Conservation (phyloP, 2,888 invertebrate species). For the Rotaria macrura region DNA sequence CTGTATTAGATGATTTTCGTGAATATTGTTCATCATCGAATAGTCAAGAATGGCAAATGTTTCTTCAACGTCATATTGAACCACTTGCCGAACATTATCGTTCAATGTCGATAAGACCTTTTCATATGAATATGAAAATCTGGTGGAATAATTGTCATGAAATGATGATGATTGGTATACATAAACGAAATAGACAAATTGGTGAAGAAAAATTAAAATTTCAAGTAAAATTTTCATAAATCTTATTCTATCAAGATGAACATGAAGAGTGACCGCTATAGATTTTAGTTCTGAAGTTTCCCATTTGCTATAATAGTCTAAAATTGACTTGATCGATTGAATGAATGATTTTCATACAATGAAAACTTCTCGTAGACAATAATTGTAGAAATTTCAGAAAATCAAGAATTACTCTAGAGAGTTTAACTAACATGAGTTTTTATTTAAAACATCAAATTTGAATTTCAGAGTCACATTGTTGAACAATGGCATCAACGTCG, state of each 20-base stretch:
- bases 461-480: constrained; percentile 52
- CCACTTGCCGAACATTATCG: constrained; percentile 56
- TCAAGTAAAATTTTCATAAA: constrained; percentile 48
- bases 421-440: too few relatives aligned
- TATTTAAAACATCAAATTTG: too few relatives aligned
- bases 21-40: background rate
- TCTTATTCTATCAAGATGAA: too few relatives aligned
- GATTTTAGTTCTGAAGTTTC: too few relatives aligned
- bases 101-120: constrained; percentile 51
- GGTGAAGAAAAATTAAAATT: constrained; percentile 55
- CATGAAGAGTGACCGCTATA: too few relatives aligned
- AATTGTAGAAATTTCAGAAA: too few relatives aligned
- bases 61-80: constrained; percentile 49
- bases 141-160: constrained; percentile 60
- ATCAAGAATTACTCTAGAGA: too few relatives aligned
- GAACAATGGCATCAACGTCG: constrained; percentile 45
- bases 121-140: constrained; percentile 50
- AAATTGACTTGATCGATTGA: too few relatives aligned
- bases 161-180: constrained; percentile 55
- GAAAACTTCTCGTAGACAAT: too few relatives aligned
- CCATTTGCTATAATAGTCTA: too few relatives aligned
- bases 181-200: constrained; percentile 54
- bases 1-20: constrained; percentile 58
- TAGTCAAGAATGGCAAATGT: constrained; percentile 53
- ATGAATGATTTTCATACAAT: too few relatives aligned